Base-by-base conservation (phyloP, 2,888 invertebrate genomes). In the Leucoptera coffeella region DNA sequence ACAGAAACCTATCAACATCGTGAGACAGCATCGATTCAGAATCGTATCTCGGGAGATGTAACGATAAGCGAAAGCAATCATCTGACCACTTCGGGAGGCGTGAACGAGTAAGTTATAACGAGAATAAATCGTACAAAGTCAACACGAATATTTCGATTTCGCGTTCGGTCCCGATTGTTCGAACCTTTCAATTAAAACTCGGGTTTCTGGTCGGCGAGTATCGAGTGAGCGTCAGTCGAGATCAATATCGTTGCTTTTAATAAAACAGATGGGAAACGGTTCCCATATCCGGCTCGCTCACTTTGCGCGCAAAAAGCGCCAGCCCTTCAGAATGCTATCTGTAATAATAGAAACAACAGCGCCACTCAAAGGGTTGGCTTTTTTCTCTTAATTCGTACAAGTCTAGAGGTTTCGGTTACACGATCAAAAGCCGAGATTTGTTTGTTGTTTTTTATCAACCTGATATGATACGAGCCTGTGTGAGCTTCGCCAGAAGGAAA, bases 241-340 rank as follows among this genome's bases (percentile, higher is more conserved):
- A 65, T 64, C 56, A 55, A n/a, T n/a, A n/a, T n/a, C n/a, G n/a
- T n/a, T n/a, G n/a, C n/a, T 57, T 64, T 64, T 64, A 64, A 65
- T 64, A 61, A 64, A 64, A 58, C 64, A 64, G 60, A 54, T 52
- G 59, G 55, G 45, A 52, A 53, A 53, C 51, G 48, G 47, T 50
- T 48, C 41, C 56, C 54, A 55, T 62, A 62, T 65, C 62, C 64
- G 60, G 55, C 38, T 49, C 46, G 50, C 50, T 50, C 48, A 47
- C 56, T 58, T 60, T 62, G 60, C 19, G 20, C 17, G 17, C 14
- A 15, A 41, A 43, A 52, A 42, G 35, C 41, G 35, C 35, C 36
- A 39, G 38, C 50, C 56, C 59, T 53, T 58, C 50, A 49, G 58
- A 47, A 56, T 54, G 49, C 46, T 43, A 47, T 47, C 59, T 51